Conservation (phyloP, 2,888 invertebrate species). For the Hyposoter didymator region DNA sequence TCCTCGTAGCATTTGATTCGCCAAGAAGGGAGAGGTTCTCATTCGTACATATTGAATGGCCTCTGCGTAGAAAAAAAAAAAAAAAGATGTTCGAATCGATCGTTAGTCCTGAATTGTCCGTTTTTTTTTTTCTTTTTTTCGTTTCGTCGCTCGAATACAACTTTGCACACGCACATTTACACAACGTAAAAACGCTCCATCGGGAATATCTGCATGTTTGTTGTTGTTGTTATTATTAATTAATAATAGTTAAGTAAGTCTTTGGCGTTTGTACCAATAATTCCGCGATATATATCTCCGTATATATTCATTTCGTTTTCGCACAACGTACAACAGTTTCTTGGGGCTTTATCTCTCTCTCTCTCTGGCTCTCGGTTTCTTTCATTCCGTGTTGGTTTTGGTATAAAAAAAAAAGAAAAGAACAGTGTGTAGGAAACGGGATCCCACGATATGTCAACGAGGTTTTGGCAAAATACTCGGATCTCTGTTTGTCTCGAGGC, state of each 20-base stretch:
- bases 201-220: constrained; percentile 61
- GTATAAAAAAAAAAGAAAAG: constrained; percentile 26
- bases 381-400: constrained; percentile 29
- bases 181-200: constrained; percentile 42
- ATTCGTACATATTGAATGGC: constrained; percentile 37
- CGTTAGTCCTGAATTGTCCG: constrained; percentile 10
- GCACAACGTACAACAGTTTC: constrained; percentile 66
- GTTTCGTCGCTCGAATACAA: constrained; percentile 65
- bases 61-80: constrained; percentile 11
- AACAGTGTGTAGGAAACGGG: too few relatives aligned
- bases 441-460: constrained; percentile 37
- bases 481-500: neutral
- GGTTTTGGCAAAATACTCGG: constrained; percentile 21
- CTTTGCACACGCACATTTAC: constrained; percentile 53
- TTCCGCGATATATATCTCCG: constrained; percentile 70
- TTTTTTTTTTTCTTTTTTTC: neutral
- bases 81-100: constrained; percentile 5
- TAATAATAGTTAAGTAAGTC: constrained; percentile 80
- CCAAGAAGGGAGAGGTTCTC: constrained; percentile 5
- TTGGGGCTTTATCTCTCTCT: constrained; percentile 37
- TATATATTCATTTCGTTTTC: constrained; percentile 66
- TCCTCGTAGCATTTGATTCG: constrained; percentile 1
- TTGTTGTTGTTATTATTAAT: constrained; percentile 71
- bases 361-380: constrained; percentile 47
- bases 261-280: constrained; percentile 82